phyloP scores from a whole-genome alignment of 2,888 invertebrate species.

The Lasius fuliginosus region DNA sequence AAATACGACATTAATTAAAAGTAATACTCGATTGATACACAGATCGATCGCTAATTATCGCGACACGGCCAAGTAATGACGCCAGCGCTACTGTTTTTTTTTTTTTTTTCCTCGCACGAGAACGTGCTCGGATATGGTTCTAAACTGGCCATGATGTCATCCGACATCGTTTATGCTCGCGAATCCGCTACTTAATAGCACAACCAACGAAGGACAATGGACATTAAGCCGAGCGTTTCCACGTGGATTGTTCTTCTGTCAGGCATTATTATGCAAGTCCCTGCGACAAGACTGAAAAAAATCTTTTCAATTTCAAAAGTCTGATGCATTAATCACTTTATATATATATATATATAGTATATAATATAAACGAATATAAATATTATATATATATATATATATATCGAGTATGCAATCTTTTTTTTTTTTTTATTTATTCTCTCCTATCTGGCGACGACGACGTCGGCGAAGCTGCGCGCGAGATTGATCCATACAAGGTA shows the following conservation, averaged over 20 bases:
- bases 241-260: constrained; percentile 60
- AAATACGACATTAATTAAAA: constrained; percentile 24
- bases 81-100: neutral
- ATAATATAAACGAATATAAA: no score
- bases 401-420: no score
- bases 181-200: constrained; percentile 61
- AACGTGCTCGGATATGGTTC: constrained; percentile 49
- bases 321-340: neutral
- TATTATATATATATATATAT: no score
- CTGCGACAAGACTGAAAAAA: constrained; percentile 34
- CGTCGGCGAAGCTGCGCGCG: constrained; percentile 63
- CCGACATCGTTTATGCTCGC: constrained; percentile 60
- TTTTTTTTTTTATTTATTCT: no score
- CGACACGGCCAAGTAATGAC: constrained; percentile 26
- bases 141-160: constrained; percentile 74
- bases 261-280: constrained; percentile 60
- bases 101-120: constrained; percentile 27
- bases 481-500: constrained; percentile 82
- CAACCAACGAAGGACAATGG: constrained; percentile 77
- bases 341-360: neutral
- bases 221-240: constrained; percentile 76
- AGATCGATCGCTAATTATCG: constrained; percentile 52
- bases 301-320: constrained; percentile 32
- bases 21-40: constrained; percentile 24
- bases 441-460: no score